Conservation (phyloP, 2,888 invertebrate species). For the Melanotus villosus region DNA sequence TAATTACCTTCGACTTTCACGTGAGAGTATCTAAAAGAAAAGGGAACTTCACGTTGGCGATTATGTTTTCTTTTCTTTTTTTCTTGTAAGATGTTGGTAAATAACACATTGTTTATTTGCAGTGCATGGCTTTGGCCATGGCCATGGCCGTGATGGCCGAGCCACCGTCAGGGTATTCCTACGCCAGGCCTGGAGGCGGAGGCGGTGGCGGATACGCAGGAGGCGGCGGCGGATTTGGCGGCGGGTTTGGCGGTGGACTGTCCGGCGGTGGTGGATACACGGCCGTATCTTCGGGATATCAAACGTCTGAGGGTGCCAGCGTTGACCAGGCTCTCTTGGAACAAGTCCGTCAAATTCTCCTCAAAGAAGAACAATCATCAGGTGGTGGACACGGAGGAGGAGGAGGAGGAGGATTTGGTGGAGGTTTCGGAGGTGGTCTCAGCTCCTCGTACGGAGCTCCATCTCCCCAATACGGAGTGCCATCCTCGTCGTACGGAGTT, state of each 20-base stretch:
- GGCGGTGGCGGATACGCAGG: conserved; percentile 62
- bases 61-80: too few relatives aligned
- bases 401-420: conserved; percentile 69
- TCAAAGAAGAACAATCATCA: conserved; percentile 82
- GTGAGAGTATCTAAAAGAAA: neutral
- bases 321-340: conserved; percentile 86
- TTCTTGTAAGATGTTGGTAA: too few relatives aligned
- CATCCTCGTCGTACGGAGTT: conserved; percentile 78
- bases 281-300: conserved; percentile 83
- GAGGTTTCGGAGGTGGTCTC: conserved; percentile 71
- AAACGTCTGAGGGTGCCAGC: conserved; percentile 86
- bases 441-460: conserved; percentile 71
- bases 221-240: conserved; percentile 70
- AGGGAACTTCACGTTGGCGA: neutral
- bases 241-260: conserved; percentile 68
- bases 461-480: conserved; percentile 78
- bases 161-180: conserved; percentile 83
- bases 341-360: conserved; percentile 87
- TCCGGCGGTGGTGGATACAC: conserved; percentile 81
- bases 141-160: conserved; percentile 83
- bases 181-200: conserved; percentile 76
- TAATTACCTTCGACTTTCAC: conserved; percentile 10
- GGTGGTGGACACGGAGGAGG: conserved; percentile 71
- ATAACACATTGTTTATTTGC: too few relatives aligned
- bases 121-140: conserved; percentile 87